These are phyloP conservation scores for Prionace glauca DNA, from an alignment of 2,797 vertebrate species.

Conservation along the genomic window DNA sequence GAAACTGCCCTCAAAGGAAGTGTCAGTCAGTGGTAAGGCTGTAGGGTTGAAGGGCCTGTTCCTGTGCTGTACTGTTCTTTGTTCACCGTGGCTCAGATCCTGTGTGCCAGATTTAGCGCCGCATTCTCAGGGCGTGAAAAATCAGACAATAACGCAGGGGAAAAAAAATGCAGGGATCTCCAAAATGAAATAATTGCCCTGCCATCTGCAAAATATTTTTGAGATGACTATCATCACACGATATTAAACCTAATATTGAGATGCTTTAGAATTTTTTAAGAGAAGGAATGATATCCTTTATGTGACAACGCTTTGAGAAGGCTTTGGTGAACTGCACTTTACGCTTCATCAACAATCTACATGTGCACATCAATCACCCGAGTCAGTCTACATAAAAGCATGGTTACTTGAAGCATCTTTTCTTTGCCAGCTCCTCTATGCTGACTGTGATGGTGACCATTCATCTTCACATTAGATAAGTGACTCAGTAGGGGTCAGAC, in stretches of 20 bases:
- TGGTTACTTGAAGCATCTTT: conserved; percentile 4
- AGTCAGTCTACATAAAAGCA: conserved; percentile 21
- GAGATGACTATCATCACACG: background rate
- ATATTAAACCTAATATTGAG: background rate
- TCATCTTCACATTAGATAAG: conserved; percentile 30
- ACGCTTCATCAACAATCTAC: conserved; percentile 8
- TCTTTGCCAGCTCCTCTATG: background rate
- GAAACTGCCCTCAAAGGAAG: background rate
- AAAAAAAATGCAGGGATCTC: background rate
- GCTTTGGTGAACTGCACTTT: conserved; percentile 17
- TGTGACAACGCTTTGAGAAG: background rate
- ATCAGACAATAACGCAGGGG: background rate
- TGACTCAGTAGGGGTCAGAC: conserved; percentile 18
- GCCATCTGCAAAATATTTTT: background rate
- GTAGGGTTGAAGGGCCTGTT: background rate
- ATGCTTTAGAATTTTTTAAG: background rate
- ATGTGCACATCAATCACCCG: conserved; percentile 22
- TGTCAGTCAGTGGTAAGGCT: background rate
- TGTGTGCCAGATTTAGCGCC: background rate
- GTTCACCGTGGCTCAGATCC: background rate
- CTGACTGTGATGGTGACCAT: background rate
- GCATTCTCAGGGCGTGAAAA: background rate
- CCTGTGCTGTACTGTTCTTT: no score
- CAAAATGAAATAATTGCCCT: conserved; percentile 8
- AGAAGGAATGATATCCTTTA: background rate